Evolutionary conservation across 2,888 invertebrate species (phyloP), one percentile per base, ranked within the genome.

Genomic region (Candidula unifasciata): DNA sequence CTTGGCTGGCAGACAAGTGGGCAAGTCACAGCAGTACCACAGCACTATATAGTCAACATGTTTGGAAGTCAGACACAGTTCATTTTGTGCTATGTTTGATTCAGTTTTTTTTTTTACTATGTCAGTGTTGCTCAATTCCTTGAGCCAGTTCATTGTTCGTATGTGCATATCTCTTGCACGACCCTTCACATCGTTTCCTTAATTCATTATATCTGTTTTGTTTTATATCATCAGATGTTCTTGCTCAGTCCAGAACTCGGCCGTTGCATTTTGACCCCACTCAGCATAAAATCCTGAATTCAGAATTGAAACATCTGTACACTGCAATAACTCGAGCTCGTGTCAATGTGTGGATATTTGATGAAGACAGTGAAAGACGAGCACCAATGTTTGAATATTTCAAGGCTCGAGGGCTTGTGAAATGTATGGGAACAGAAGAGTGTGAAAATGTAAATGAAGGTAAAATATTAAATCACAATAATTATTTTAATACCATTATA

Each of bases 341-440:
- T 1, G 92, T 92, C 30, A 92, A 92, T 86, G 91, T 92, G n/a
- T 92, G 92, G 92, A 90, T 92, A n/a, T 92, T 91, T 89, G 92
- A 92, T 82, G 89, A 90, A 80, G 90, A 91, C 81, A 78, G 79
- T 33, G 90, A 90, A 8, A 90, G 89, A 30, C 87, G 92, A 66
- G 89, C 89, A 27, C 91, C 92, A 0, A 91, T 92, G 90, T 92
- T 92, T 89, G 91, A 92, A 52, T 92, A 91, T 80, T 91, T 91
- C 88, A 90, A 90, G 81, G 90, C 90, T 8, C 82, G 88, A 6
- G 88, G 89, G 74, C 88, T 91, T 3, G 90, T 91, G 24, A 82
- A 85, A 35, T 76, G 74, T 33, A 85, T 85, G 71, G 81, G 81
- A 35, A 82, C 69, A 30, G 68, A 83, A 8, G 81, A 69, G 30